Conservation (phyloP, 2,888 invertebrate genomes). For the Trachelus stipa region DNA sequence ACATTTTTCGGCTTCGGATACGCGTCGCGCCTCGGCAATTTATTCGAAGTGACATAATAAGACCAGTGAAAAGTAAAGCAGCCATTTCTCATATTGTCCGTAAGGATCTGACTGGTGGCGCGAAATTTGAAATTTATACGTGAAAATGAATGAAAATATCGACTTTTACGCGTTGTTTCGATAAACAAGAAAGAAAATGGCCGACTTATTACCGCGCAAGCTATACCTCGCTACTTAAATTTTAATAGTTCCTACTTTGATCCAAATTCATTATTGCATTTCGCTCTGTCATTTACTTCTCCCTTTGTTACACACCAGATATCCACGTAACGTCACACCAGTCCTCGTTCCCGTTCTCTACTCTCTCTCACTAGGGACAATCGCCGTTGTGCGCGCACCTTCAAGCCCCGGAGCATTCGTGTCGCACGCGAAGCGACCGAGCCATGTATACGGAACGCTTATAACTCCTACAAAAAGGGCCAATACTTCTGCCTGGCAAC, state of each 20-base stretch:
- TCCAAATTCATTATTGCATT: no score
- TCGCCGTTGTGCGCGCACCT: neutral
- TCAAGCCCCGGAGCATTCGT: neutral
- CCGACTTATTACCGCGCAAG: neutral
- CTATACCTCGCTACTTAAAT: neutral
- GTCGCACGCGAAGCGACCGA: neutral
- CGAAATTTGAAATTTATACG: neutral
- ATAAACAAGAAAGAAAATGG: neutral
- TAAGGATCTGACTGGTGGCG: neutral
- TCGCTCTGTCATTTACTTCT: no score
- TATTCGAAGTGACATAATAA: neutral
- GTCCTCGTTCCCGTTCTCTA: no score
- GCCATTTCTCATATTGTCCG: neutral
- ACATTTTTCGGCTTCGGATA: neutral
- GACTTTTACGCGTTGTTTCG: neutral
- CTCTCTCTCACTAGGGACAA: no score
- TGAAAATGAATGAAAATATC: no score
- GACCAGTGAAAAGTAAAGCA: neutral
- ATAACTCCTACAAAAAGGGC: neutral
- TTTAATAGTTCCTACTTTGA: neutral
- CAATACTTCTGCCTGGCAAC: neutral
- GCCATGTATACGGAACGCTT: neutral
- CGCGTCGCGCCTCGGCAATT: neutral
- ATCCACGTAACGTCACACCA: no score
- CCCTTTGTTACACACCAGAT: no score